Base-by-base conservation (phyloP, 2,888 invertebrate species). In the Tachina lurida region DNA sequence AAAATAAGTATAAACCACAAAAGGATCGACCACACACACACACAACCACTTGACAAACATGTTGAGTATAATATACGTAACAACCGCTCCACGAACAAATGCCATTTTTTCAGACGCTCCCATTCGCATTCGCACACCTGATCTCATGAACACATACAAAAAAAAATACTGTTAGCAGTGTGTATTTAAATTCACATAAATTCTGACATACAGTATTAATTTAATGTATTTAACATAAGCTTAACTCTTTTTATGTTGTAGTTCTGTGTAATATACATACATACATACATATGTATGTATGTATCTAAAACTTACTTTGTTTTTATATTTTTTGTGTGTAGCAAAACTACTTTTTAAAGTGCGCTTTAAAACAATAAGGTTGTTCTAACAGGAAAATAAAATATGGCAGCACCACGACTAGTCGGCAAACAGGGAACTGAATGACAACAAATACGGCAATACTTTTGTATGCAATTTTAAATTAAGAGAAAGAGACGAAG, bases 41-140 rank as follows among this genome's bases (percentile, higher is more conserved):
- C 63, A 84, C 45, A 70, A 62, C 76, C 77, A 81, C 74, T 82
- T 82, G 82, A 71, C 63, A 82, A 82, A 82, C 78, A 82, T 73
- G 49, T 67, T 70, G 62, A 41, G 63, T 47, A 58, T 58, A 52
- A 84, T 56, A 83, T 73, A n/a, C n/a, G n/a, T n/a, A 62, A 74
- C 67, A 78, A 71, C 31, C 19, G 31, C 12, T 62, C 62, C 49
- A 75, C 15, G 56, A 65, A 65, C 60, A 68, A 49, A 68, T 68
- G 58, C 19, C 41, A 56, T n/a, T 12, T 75, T 45, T 65, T 45
- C 39, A 67, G 31, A 15, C 43, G 47, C 19, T 60, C 10, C 4
- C 43, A 62, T 31, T 76, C n/a, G 39, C 41, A 22, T 43, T 52
- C 67, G 15, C 15, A 58, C 82, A 76, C 58, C 71, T 82, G 82